phyloP scores from a whole-genome alignment of 92 coral and sea anemone genomes.

The Parazoanthus atlanticus region DNA sequence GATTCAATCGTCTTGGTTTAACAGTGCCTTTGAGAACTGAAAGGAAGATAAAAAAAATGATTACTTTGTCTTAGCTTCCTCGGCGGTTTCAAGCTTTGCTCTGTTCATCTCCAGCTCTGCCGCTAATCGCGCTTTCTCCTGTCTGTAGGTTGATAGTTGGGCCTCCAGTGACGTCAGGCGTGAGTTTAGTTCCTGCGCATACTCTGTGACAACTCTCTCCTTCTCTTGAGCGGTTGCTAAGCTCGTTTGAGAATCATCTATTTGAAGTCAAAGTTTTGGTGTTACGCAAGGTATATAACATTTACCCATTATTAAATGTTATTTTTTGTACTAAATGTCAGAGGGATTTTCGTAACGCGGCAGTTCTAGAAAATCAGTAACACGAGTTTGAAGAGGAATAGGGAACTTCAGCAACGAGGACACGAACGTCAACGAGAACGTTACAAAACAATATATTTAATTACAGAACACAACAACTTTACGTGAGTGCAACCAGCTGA shows the following conservation, averaged over 20 bases:
- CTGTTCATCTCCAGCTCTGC: conserved; percentile 91
- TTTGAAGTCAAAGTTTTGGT: neutral
- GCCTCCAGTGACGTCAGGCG: conserved; percentile 91
- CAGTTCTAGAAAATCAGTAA: too few relatives aligned
- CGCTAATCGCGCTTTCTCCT: conserved; percentile 91
- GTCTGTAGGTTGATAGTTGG: conserved; percentile 84
- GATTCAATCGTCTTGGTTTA: neutral
- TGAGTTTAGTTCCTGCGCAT: conserved; percentile 70
- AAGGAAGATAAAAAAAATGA: neutral
- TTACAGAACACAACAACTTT: too few relatives aligned
- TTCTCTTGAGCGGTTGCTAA: conserved; percentile 89
- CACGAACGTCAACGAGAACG: too few relatives aligned
- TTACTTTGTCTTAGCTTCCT: conserved; percentile 86
- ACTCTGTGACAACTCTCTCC: conserved; percentile 87
- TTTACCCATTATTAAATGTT: too few relatives aligned
- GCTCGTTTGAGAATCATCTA: conserved; percentile 87
- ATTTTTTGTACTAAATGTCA: too few relatives aligned
- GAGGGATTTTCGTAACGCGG: too few relatives aligned
- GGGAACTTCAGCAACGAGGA: too few relatives aligned
- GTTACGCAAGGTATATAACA: too few relatives aligned
- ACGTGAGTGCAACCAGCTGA: too few relatives aligned
- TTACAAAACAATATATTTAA: too few relatives aligned
- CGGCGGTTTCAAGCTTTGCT: conserved; percentile 74
- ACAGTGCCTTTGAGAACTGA: neutral
- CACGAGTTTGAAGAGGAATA: too few relatives aligned